These are phyloP conservation scores for Zoroaster sp. DNA, from an alignment of 53 echinoderm and acorn worm species.

Conservation along the genomic window DNA sequence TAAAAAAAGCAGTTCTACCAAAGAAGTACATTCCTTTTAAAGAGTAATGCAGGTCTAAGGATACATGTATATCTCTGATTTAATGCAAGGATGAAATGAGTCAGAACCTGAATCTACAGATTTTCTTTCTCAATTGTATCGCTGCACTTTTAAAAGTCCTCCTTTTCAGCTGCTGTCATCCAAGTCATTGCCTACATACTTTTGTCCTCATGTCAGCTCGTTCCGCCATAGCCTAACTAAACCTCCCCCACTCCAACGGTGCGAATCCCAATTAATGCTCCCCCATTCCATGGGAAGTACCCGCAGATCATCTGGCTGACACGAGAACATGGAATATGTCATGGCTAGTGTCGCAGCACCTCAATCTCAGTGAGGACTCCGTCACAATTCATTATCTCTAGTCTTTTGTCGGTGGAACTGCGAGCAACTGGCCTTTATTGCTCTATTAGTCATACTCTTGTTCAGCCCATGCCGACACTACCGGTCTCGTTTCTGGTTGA, in stretches of 20 bases:
- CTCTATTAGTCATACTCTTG: conserved; percentile 40
- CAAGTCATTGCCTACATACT: background rate
- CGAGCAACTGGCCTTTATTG: conserved; percentile 6
- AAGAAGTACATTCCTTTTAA: too few species aligned
- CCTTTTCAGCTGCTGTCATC: background rate
- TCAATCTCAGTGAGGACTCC: background rate
- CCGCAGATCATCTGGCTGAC: background rate
- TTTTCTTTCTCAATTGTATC: too few species aligned
- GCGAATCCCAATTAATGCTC: conserved; percentile 17
- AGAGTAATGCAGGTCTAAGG: too few species aligned
- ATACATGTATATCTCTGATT: too few species aligned
- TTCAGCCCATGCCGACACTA: background rate
- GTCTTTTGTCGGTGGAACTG: conserved; percentile 22
- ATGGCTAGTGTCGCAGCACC: background rate
- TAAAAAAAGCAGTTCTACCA: too few species aligned
- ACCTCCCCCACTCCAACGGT: background rate
- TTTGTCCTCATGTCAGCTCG: background rate
- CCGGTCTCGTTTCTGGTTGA: background rate
- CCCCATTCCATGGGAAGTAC: background rate
- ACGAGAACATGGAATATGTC: conserved; percentile 32
- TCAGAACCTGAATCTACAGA: too few species aligned
- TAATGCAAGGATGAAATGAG: too few species aligned
- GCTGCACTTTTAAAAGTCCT: too few species aligned
- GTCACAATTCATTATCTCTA: conserved; percentile 46
- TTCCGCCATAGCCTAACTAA: background rate